phyloP scores from a whole-genome alignment of 2,888 invertebrate species.

The Scaptomyza cyrtandrae region DNA sequence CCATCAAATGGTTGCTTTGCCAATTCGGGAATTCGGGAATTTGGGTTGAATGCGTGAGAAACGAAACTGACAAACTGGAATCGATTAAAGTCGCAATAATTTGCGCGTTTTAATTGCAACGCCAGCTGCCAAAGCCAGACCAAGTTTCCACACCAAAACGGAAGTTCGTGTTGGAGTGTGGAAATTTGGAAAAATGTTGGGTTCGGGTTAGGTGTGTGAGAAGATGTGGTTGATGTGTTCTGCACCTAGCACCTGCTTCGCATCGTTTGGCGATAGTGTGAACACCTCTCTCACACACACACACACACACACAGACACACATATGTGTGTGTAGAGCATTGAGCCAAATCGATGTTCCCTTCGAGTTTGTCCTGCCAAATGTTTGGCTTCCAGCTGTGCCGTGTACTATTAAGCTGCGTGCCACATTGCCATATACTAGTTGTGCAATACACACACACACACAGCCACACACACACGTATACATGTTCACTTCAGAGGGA shows the following conservation, averaged over 20 bases:
- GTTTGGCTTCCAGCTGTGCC: conserved; percentile 33
- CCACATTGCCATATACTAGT: conserved; percentile 40
- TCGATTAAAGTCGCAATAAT: conserved; percentile 71
- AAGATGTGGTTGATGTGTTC: background rate
- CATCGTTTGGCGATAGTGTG: conserved; percentile 27
- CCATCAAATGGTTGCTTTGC: conserved; percentile 48
- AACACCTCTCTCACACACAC: conserved; percentile 28
- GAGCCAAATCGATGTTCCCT: conserved; percentile 19
- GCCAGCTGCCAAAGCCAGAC: conserved; percentile 42
- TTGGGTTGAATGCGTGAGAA: conserved; percentile 32
- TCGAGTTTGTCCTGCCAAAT: conserved; percentile 28
- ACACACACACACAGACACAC: background rate
- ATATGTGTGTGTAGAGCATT: conserved; percentile 3
- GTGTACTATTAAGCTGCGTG: conserved; percentile 46
- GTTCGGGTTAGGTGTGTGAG: too few relatives aligned
- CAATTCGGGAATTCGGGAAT: conserved; percentile 45
- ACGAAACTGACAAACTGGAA: conserved; percentile 37
- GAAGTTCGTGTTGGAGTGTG: background rate
- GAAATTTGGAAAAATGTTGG: too few relatives aligned
- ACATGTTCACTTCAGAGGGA: background rate
- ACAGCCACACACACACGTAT: conserved; percentile 6
- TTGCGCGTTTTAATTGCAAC: conserved; percentile 65
- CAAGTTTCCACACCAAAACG: conserved; percentile 22
- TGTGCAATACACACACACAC: conserved; percentile 16
- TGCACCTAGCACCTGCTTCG: conserved; percentile 44